Evolutionary conservation across 2,888 invertebrate species (phyloP), one percentile per base, ranked within the genome.

Genomic region (Cryptosula pallasiana): DNA sequence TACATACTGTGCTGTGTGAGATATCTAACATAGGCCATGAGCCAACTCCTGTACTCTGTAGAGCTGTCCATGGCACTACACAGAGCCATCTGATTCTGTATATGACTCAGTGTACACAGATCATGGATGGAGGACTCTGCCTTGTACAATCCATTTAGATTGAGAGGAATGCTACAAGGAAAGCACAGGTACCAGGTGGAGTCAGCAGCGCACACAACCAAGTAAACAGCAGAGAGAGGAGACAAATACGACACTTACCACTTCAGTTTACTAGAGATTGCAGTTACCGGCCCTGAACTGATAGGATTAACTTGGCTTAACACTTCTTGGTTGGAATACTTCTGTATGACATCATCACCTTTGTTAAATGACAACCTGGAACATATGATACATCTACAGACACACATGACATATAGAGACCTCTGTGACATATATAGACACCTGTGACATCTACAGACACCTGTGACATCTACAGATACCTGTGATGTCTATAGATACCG

Each of bases 1-100:
- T 13, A 45, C 77, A 79, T 81, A 90, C 91, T 91, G 85, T 91
- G 89, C 75, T 89, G 88, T 35, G 89, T 87, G 69, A 90, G 82
- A 80, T 88, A 89, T 54, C 88, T 84, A 29, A 88, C 87, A 69
- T 88, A 85, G 1, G 88, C 87, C 78, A 88, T 82, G 74, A 92
- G 81, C 92, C 93, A 93, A 84, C 91, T 90, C 23, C 89, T 87
- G 83, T 92, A 93, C 85, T 94, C 93, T 0, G 87, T 83, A 0
- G 89, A 81, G 1, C 92, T 91, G 13, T 90, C 88, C 72, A 94
- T 86, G 71, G 90, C 89, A 71, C 89, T 86, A 73, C 91, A 89
- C 71, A 90, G 88, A 34, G 90, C 87, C 73, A 92, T 86, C 82
- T 93, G 93, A 76, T 90, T 89, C 82, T 94, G 93, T 25, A 87